Conservation (phyloP, 1,140 invertebrate genomes). For the Drosophila neocordata region DNA sequence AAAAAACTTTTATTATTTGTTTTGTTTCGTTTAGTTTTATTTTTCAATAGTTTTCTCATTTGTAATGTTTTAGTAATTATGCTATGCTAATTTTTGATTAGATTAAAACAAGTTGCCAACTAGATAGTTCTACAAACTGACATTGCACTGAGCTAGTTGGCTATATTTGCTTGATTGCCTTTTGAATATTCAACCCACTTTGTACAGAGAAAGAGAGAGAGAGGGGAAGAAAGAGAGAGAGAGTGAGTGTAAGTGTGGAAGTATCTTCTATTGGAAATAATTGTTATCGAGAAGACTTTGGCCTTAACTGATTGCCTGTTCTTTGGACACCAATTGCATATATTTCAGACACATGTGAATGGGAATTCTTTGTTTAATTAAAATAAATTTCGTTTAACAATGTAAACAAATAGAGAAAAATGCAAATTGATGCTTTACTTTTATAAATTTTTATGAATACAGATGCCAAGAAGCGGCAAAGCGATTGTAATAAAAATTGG, state of each 20-base stretch:
- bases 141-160: not conserved
- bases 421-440: conserved; percentile 7
- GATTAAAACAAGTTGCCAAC: not conserved
- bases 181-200: too few relatives aligned
- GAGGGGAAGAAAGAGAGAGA: too few relatives aligned
- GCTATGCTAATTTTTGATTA: not conserved
- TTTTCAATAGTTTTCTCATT: too few relatives aligned
- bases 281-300: too few relatives aligned
- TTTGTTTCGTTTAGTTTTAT: too few relatives aligned
- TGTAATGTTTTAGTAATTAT: too few relatives aligned
- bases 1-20: too few relatives aligned
- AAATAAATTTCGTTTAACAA: conserved; percentile 8
- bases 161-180: too few relatives aligned
- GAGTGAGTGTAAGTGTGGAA: too few relatives aligned
- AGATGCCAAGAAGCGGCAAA: not conserved
- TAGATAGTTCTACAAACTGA: not conserved
- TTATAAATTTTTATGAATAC: conserved; percentile 5
- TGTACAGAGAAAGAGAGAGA: too few relatives aligned
- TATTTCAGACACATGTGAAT: not conserved
- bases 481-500: conserved; percentile 1
- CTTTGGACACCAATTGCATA: not conserved
- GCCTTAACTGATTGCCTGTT: too few relatives aligned
- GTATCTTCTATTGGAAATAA: too few relatives aligned
- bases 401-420: not conserved
- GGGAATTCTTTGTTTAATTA: conserved; percentile 2